These are phyloP conservation scores for Hexactinellida sp. DNA, from an alignment of 37 sponge, comb jelly and placozoan species.

Conservation along the genomic window DNA sequence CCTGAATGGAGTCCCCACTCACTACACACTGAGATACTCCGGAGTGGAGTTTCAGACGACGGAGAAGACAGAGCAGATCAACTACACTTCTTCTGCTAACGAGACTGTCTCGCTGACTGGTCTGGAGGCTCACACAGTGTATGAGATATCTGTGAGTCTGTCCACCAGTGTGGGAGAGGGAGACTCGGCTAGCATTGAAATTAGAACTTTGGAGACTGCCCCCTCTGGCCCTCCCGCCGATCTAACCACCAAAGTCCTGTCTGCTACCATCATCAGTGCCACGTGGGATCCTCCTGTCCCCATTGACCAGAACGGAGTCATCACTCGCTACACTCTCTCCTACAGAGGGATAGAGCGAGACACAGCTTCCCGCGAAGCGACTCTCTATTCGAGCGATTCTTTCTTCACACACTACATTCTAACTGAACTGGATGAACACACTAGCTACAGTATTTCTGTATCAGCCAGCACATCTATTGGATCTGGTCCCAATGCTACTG, in stretches of 20 bases:
- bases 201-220: not conserved
- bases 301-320: constrained; percentile 12
- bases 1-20: not conserved
- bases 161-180: not conserved
- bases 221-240: not conserved
- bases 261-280: constrained; percentile 5
- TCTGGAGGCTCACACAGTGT: not conserved
- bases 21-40: constrained; percentile 8
- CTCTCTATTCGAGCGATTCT: not conserved
- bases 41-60: not conserved
- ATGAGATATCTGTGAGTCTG: not conserved
- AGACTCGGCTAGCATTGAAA: not conserved
- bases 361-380: not conserved
- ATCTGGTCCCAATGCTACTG: not conserved
- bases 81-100: constrained; percentile 7
- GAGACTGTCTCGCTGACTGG: not conserved
- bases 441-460: not conserved
- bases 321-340: not conserved
- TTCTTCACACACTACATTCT: not conserved
- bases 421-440: not conserved
- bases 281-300: not conserved
- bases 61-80: not conserved
- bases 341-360: not conserved
- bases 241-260: not conserved
- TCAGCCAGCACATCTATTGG: not conserved